Percentiles rank a stretch among this genome's conserved stretches.
Conservation (phyloP, 2,888 invertebrate genomes). For the Pristionchus fissidentatus region DNA sequence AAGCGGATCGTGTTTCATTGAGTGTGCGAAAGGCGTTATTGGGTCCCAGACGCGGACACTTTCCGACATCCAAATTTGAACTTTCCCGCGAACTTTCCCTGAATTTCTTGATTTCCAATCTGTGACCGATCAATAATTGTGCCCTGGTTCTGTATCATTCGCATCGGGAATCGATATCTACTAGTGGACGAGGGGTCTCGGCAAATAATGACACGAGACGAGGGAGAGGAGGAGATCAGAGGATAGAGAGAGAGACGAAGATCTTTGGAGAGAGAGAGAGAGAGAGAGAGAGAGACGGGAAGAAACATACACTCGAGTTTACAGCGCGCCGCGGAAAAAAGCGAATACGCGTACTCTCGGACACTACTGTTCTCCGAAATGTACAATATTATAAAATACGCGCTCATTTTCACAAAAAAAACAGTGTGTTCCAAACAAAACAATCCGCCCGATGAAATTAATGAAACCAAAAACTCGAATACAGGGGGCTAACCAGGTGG, state of each 20-base stretch:
- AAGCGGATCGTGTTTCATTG: no score
- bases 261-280: not conserved
- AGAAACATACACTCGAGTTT: slow-evolving; percentile 10
- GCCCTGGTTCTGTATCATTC: no score
- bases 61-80: no score
- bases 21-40: no score
- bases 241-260: slow-evolving; percentile 40
- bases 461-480: not conserved
- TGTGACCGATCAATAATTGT: no score
- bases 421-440: not conserved
- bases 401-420: not conserved
- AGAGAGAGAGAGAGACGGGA: not conserved
- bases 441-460: not conserved
- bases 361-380: slow-evolving; percentile 5
- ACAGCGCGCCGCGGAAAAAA: slow-evolving; percentile 20
- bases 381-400: not conserved
- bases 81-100: no score
- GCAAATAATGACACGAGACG: slow-evolving; percentile 35
- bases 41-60: no score
- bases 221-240: slow-evolving; percentile 39
- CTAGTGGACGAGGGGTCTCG: not conserved
- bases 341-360: not conserved
- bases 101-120: no score
- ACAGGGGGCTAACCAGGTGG: no score
- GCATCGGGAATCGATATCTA: slow-evolving; percentile 9